These are phyloP conservation scores for Tangara arthus DNA, from an alignment of 2,797 vertebrate genomes.

Conservation along the genomic window DNA sequence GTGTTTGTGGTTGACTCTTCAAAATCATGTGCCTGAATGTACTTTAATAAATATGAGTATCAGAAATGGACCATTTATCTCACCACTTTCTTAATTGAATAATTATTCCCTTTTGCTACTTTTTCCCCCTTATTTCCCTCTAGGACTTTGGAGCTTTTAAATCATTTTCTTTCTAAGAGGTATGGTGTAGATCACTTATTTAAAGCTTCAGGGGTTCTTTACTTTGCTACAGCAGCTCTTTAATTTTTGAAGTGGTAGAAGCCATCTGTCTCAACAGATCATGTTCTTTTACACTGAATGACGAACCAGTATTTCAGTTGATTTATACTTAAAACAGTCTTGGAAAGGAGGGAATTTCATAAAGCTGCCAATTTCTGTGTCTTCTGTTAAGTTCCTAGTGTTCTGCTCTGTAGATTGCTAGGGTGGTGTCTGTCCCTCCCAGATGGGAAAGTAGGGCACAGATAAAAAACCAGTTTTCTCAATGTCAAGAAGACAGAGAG, in stretches of 20 bases:
- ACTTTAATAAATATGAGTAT: neutral
- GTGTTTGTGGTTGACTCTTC: neutral
- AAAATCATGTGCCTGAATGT: neutral
- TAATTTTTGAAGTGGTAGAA: constrained; percentile 33
- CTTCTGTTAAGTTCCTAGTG: constrained; percentile 26
- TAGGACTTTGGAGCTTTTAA: neutral
- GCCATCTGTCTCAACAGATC: constrained; percentile 63
- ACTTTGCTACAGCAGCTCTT: neutral
- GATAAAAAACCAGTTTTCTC: neutral
- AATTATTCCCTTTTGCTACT: neutral
- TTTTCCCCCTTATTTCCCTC: neutral
- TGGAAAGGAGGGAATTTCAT: constrained; percentile 49
- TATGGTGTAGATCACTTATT: neutral
- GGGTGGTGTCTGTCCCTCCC: constrained; percentile 13
- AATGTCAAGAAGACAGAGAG: neutral
- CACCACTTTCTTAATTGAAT: neutral
- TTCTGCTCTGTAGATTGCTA: constrained; percentile 18
- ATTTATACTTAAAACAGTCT: constrained; percentile 36
- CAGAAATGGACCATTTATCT: neutral
- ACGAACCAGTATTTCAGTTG: neutral
- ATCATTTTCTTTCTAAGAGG: neutral
- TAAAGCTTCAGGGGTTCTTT: neutral
- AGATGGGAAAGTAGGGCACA: constrained; percentile 35
- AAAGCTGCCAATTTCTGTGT: constrained; percentile 46
- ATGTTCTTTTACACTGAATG: constrained; percentile 57